Conservation (phyloP, 2,113 vertebrate species). For the Oryzias celebensis region DNA sequence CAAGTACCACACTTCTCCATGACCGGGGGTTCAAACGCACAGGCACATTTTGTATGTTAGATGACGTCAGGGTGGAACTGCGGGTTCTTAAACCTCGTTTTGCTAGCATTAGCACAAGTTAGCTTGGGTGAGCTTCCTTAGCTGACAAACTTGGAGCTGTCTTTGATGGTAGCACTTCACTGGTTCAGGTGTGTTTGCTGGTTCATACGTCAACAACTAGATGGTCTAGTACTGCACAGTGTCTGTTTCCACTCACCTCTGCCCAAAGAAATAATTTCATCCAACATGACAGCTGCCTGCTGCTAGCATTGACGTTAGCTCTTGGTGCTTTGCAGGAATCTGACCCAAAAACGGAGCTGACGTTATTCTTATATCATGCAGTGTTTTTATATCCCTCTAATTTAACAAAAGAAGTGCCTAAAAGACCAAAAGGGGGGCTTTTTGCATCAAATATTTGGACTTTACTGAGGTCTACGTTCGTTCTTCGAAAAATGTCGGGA, state of each 20-base stretch:
- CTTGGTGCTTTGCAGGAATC: not conserved
- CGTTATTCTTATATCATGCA: not conserved
- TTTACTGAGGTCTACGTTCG: too few relatives aligned
- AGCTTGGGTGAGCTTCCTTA: slow-evolving; percentile 29
- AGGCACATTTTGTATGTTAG: too few relatives aligned
- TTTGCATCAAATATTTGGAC: too few relatives aligned
- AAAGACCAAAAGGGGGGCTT: too few relatives aligned
- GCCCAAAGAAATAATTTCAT: not conserved
- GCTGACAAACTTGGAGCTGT: not conserved
- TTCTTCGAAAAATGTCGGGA: too few relatives aligned
- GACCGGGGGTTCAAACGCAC: not conserved
- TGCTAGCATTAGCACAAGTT: slow-evolving; percentile 38
- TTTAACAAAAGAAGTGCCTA: too few relatives aligned
- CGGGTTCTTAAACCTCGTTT: slow-evolving; percentile 6
- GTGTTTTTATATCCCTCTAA: not conserved
- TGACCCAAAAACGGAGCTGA: not conserved
- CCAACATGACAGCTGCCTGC: not conserved
- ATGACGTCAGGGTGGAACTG: not conserved
- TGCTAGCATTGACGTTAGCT: not conserved
- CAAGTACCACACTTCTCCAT: too few relatives aligned
- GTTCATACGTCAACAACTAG: not conserved
- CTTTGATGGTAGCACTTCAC: not conserved
- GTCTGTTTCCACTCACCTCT: too few relatives aligned
- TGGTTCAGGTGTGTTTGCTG: not conserved
- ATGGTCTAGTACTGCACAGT: too few relatives aligned